Conservation (phyloP, 2,888 invertebrate genomes). For the Chydorus sphaericus region DNA sequence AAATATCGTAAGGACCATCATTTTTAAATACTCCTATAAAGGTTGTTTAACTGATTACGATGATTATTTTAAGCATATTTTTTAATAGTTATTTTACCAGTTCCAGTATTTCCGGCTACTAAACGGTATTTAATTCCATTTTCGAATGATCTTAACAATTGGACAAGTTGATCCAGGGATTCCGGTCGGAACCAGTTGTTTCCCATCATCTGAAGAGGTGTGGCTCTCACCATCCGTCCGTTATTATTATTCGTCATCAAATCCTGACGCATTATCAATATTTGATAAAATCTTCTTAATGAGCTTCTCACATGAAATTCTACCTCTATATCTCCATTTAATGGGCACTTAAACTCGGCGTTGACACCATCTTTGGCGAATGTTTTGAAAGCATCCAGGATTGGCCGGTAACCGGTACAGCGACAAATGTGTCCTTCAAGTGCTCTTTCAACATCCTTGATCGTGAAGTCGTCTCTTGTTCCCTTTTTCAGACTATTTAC, state of each 20-base stretch:
- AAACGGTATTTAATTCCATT: slow-evolving; percentile 34
- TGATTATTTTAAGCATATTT: neutral
- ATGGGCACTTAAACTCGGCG: slow-evolving; percentile 33
- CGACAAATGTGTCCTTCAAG: slow-evolving; percentile 56
- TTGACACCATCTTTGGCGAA: slow-evolving; percentile 47
- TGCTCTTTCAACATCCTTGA: slow-evolving; percentile 48
- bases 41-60: too few relatives aligned
- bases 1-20: slow-evolving; percentile 33
- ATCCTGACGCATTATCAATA: neutral
- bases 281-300: neutral
- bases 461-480: slow-evolving; percentile 26
- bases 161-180: neutral
- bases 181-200: slow-evolving; percentile 4
- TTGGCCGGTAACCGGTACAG: slow-evolving; percentile 54
- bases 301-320: neutral
- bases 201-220: slow-evolving; percentile 35
- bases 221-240: too few relatives aligned
- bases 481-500: neutral
- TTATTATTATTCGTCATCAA: too few relatives aligned
- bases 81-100: slow-evolving; percentile 35
- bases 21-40: slow-evolving; percentile 32
- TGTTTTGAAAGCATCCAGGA: slow-evolving; percentile 57
- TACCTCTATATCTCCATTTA: slow-evolving; percentile 31
- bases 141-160: neutral
- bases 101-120: slow-evolving; percentile 59